Evolutionary conservation across 1,140 invertebrate species (phyloP), one percentile per base, ranked within the genome.

Genomic region (Chironomus striatipennis): DNA sequence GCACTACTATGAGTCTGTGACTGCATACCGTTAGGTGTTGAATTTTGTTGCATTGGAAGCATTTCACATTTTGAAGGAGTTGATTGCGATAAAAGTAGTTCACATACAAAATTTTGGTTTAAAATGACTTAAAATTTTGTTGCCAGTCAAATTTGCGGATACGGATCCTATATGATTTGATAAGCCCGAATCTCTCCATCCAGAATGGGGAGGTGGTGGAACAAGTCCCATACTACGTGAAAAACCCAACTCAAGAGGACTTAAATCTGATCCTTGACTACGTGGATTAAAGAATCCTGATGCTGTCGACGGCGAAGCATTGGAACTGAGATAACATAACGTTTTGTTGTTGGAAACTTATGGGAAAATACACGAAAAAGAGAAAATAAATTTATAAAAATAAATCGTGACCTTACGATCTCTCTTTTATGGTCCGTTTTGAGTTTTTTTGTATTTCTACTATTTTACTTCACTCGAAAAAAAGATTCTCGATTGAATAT

Each of bases 161-260:
- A 70, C 65, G 7, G 65, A 70, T 17, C 77, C 75, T 75, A 79
- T 80, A 77, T 81, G 80, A 76, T 81, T 81, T 3, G 74, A 73
- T 24, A 80, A 74, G 24, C 78, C 77, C 76, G 88, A 84, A 81
- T 91, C 89, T 77, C 91, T 87, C 88, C 90, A 90, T 42, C 85
- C 83, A 80, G 85, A 86, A 73, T 85, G 84, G 74, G 87, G 86
- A 77, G 84, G 84, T 78, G 86, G 87, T 79, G 87, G 87, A 76
- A 90, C 89, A 82, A 91, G 82, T 78, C 89, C 88, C 90, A 91
- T 90, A 78, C 85, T 83, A 77, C 86, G 84, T 77, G 87, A 84
- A 79, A 88, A 87, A 76, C 87, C 86, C 81, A 87, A 83, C 83
- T 88, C 87, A 83, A 88, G 82, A 76, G 80, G 78, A 76, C 80